These are phyloP conservation scores for Macrotrachela quadricornifera DNA, from an alignment of 1,140 invertebrate species.

Conservation along the genomic window DNA sequence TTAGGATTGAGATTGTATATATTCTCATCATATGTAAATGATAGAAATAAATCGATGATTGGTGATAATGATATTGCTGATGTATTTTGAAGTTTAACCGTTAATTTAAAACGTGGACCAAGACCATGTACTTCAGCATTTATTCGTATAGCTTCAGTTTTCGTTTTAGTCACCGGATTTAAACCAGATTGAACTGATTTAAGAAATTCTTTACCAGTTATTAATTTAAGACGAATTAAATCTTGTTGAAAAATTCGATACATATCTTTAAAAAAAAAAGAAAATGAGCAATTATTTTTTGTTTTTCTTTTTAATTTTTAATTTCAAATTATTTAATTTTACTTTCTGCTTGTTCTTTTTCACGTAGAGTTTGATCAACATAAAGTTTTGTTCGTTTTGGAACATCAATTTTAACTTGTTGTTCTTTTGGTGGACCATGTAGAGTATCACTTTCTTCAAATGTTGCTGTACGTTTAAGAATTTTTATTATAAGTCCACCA, in stretches of 20 bases:
- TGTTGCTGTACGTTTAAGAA: conserved; percentile 67
- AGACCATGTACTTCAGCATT: conserved; percentile 54
- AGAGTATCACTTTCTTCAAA: conserved; percentile 40
- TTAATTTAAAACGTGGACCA: conserved; percentile 54
- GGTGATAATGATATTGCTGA: conserved; percentile 35
- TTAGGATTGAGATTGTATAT: no score
- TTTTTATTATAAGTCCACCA: conserved; percentile 63
- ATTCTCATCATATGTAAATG: conserved; percentile 30
- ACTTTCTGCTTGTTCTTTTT: conserved; percentile 47
- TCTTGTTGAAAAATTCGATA: conserved; percentile 66
- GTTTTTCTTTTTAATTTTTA: no score
- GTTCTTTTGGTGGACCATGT: conserved; percentile 23
- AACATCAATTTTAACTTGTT: conserved; percentile 34
- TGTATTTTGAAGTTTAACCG: conserved; percentile 52
- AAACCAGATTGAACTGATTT: conserved; percentile 43
- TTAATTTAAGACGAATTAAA: conserved; percentile 51
- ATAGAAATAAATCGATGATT: conserved; percentile 42
- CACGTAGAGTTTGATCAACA: conserved; percentile 72
- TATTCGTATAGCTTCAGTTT: conserved; percentile 47
- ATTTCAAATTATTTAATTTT: no score
- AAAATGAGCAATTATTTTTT: no score
- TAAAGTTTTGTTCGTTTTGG: conserved; percentile 88
- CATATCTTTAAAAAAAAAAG: conserved; percentile 40
- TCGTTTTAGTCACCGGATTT: conserved; percentile 35
- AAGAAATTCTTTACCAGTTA: conserved; percentile 49